These are phyloP conservation scores for Tubulanus polymorphus DNA, from an alignment of 2,888 invertebrate species.

Conservation along the genomic window DNA sequence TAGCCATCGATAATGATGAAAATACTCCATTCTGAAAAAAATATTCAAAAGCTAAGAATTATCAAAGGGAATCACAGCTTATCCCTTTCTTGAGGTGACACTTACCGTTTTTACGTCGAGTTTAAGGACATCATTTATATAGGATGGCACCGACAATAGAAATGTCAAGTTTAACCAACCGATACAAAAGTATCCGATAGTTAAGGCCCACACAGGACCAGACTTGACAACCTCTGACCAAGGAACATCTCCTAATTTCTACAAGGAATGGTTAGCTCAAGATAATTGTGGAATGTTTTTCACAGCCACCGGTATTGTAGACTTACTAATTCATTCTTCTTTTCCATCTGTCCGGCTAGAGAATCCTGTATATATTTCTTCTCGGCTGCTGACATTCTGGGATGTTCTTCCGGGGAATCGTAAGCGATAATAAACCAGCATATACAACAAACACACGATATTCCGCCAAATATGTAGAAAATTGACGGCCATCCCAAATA, in stretches of 20 bases:
- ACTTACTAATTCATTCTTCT: too few relatives aligned
- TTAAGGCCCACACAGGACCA: slow-evolving; percentile 55
- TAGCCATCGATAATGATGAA: slow-evolving; percentile 36
- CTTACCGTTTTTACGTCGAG: slow-evolving; percentile 42
- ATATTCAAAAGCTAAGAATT: background rate
- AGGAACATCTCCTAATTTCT: slow-evolving; percentile 43
- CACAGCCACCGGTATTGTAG: too few relatives aligned
- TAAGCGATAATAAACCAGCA: too few relatives aligned
- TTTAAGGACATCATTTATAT: slow-evolving; percentile 43
- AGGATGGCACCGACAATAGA: slow-evolving; percentile 41
- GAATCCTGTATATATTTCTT: too few relatives aligned
- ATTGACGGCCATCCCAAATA: slow-evolving; percentile 79
- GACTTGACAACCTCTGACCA: slow-evolving; percentile 56
- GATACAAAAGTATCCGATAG: slow-evolving; percentile 57
- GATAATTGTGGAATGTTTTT: too few relatives aligned
- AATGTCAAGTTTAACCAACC: slow-evolving; percentile 52
- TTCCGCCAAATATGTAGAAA: slow-evolving; percentile 83
- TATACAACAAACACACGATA: too few relatives aligned
- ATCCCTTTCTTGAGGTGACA: background rate
- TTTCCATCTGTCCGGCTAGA: too few relatives aligned
- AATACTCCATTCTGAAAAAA: slow-evolving; percentile 31
- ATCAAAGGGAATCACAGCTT: background rate
- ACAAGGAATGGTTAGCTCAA: too few relatives aligned
- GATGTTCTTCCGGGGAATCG: too few relatives aligned
- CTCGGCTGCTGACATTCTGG: too few relatives aligned